Percentiles rank a stretch among this genome's conserved stretches.
Conservation (phyloP, 2,888 invertebrate genomes). For the Dyspetes luteomarginatus region DNA sequence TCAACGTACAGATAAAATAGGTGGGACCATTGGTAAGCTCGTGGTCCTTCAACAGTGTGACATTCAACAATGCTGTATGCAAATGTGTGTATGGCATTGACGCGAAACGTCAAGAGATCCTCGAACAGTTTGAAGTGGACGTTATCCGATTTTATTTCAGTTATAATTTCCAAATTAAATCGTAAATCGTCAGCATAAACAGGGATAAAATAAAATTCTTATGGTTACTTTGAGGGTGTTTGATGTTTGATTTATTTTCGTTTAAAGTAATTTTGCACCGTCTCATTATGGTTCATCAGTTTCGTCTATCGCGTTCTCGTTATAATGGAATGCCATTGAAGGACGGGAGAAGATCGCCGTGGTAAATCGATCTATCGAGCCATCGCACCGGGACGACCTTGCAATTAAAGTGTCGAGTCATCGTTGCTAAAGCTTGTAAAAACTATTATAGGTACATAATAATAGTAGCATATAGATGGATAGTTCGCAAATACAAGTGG, state of each 20-base stretch:
- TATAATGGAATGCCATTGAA: conserved; percentile 21
- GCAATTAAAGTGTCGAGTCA: conserved; percentile 41
- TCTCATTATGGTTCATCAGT: not conserved
- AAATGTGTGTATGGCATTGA: too few relatives aligned
- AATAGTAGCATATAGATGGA: conserved; percentile 49
- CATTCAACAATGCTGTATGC: not conserved
- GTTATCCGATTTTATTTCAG: not conserved
- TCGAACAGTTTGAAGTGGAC: too few relatives aligned
- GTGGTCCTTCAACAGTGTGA: conserved; percentile 18
- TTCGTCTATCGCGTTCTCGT: not conserved
- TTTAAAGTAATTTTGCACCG: not conserved
- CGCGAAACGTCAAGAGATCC: too few relatives aligned
- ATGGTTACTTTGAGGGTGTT: too few relatives aligned
- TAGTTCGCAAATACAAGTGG: conserved; percentile 30
- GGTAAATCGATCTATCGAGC: conserved; percentile 32
- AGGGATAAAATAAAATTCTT: too few relatives aligned
- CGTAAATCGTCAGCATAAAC: too few relatives aligned
- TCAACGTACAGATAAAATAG: not conserved
- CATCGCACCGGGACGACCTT: conserved; percentile 56
- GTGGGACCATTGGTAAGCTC: conserved; percentile 9
- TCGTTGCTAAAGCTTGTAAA: conserved; percentile 29
- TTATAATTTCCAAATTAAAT: too few relatives aligned
- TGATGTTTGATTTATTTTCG: too few relatives aligned
- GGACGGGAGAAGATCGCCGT: conserved; percentile 26
- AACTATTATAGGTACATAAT: conserved; percentile 43